Evolutionary conservation across 2,113 vertebrate genomes (phyloP).

Genomic region (Otocyon megalotis): DNA sequence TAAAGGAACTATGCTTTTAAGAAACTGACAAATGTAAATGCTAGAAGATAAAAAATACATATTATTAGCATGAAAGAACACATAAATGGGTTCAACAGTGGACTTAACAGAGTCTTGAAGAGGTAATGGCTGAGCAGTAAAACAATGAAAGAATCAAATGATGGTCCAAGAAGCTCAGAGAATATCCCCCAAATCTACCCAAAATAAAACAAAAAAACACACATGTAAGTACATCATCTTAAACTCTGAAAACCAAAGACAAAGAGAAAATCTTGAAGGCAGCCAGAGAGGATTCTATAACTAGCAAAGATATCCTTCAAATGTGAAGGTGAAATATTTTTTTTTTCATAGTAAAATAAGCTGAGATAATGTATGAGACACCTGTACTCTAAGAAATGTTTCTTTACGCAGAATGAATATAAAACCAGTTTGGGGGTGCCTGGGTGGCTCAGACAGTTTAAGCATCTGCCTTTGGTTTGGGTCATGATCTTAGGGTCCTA

Average conservation of each 20-base stretch:
- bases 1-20: background rate
- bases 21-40: background rate
- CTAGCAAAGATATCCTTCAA: background rate
- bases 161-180: background rate
- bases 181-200: background rate
- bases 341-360: background rate
- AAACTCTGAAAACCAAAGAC: background rate
- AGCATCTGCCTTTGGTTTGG: too few relatives aligned
- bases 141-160: conserved; percentile 1
- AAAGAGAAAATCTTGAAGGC: background rate
- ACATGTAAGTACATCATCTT: background rate
- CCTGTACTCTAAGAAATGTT: background rate
- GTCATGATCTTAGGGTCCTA: too few relatives aligned
- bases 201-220: background rate
- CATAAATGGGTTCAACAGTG: background rate
- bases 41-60: background rate
- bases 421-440: background rate
- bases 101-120: background rate
- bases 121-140: background rate
- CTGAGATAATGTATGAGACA: background rate
- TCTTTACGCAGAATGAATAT: background rate
- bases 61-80: background rate
- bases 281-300: background rate
- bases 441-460: too few relatives aligned
- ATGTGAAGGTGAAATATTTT: background rate